Percentiles rank a stretch among this genome's conserved stretches.
These are phyloP conservation scores for Cryptotis parvus DNA, from an alignment of 2,113 vertebrate species.

Conservation along the genomic window DNA sequence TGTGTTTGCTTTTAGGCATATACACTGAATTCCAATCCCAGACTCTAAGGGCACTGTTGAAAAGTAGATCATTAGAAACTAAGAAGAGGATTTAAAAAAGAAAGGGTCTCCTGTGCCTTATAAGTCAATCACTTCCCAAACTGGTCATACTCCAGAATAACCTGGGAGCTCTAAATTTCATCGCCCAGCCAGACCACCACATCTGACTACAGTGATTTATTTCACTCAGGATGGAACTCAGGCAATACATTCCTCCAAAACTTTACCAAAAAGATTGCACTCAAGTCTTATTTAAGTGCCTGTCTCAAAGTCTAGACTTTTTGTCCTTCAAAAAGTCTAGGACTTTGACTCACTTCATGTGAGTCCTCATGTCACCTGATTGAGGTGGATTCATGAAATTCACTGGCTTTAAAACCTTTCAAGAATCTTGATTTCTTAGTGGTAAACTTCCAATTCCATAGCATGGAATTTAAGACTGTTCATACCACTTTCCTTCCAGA, in stretches of 20 bases:
- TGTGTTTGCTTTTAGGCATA: not conserved
- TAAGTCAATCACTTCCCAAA: not conserved
- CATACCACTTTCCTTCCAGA: not conserved
- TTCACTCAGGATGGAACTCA: not conserved
- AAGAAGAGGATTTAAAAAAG: not conserved
- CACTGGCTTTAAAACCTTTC: not conserved
- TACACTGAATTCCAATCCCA: slow-evolving; percentile 27
- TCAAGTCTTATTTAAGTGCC: not conserved
- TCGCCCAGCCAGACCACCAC: too few species aligned
- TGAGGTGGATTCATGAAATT: not conserved
- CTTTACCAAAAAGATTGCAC: not conserved
- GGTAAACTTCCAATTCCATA: not conserved
- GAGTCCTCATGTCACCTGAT: not conserved
- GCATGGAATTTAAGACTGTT: not conserved
- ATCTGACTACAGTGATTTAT: not conserved
- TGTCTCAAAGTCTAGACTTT: not conserved
- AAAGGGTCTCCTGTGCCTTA: not conserved
- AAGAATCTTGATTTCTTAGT: not conserved
- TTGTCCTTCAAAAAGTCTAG: too few species aligned
- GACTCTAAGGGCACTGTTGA: not conserved
- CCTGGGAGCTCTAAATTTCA: not conserved
- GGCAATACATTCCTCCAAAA: not conserved
- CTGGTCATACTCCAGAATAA: not conserved
- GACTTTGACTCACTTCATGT: not conserved
- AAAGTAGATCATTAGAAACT: not conserved